Percentiles rank a stretch among this genome's conserved stretches.
phyloP scores from a whole-genome alignment of 2,888 invertebrate genomes.

The Esperia sulphurella region DNA sequence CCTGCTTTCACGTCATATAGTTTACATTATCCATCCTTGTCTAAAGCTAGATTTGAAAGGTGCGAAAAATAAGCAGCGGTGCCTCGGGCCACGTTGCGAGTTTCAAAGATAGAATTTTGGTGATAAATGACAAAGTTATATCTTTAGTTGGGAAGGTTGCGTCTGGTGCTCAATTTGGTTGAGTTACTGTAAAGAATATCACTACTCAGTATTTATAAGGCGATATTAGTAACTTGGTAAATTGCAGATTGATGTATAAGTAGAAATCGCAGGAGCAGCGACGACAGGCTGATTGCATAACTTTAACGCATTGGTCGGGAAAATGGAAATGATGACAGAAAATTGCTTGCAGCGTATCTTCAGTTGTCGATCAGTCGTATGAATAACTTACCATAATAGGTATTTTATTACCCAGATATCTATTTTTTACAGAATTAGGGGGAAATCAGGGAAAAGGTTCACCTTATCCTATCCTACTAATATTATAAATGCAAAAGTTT shows the following conservation, averaged over 20 bases:
- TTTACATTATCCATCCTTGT: constrained; percentile 30
- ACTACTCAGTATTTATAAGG: neutral
- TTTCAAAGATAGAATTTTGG: constrained; percentile 60
- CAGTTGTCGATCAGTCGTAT: no score
- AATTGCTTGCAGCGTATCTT: constrained; percentile 9
- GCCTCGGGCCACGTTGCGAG: constrained; percentile 53
- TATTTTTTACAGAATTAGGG: no score
- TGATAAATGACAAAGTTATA: constrained; percentile 24
- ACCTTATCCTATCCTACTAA: no score
- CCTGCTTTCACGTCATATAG: constrained; percentile 30
- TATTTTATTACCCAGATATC: no score
- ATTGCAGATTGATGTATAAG: constrained; percentile 51
- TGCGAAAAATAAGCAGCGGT: constrained; percentile 44
- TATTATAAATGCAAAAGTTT: no score
- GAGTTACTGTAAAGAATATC: neutral
- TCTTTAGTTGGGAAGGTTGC: neutral
- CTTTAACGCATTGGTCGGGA: constrained; percentile 61
- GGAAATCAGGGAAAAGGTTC: no score
- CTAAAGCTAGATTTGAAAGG: constrained; percentile 45
- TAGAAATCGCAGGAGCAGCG: constrained; percentile 48
- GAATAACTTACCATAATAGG: no score
- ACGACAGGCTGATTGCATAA: constrained; percentile 61
- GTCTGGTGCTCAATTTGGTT: constrained; percentile 21
- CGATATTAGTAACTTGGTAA: constrained; percentile 21
- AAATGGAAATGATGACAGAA: constrained; percentile 41